Percentiles rank a stretch among this genome's conserved stretches.
Conservation (phyloP, 1,140 invertebrate species). For the Drosophila bifasciata region DNA sequence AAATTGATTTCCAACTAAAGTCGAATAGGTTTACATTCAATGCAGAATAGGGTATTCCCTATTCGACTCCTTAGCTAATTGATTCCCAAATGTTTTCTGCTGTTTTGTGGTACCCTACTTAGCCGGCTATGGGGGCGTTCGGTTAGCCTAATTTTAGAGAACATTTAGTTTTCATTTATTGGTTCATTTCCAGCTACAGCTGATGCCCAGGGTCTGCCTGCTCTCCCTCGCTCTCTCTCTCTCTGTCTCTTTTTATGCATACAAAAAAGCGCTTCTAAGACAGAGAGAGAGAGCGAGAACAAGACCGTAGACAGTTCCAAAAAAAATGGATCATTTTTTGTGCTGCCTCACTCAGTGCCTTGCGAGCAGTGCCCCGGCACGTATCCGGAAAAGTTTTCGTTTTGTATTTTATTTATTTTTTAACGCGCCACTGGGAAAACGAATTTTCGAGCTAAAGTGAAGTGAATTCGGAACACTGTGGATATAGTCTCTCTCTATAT, state of each 20-base stretch:
- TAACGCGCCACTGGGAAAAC: slow-evolving; percentile 18
- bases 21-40: too few species aligned
- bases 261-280: slow-evolving; percentile 37
- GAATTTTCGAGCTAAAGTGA: neutral
- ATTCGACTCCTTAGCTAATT: slow-evolving; percentile 1
- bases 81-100: slow-evolving; percentile 5
- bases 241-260: slow-evolving; percentile 7
- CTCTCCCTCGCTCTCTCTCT: slow-evolving; percentile 32
- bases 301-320: too few species aligned
- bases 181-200: slow-evolving; percentile 65
- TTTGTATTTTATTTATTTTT: slow-evolving; percentile 27
- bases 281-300: neutral
- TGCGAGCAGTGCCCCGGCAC: slow-evolving; percentile 40
- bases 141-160: slow-evolving; percentile 39
- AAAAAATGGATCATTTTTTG: slow-evolving; percentile 44
- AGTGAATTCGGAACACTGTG: slow-evolving; percentile 11
- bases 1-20: neutral
- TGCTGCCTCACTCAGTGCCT: slow-evolving; percentile 48
- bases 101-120: slow-evolving; percentile 45
- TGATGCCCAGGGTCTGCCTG: slow-evolving; percentile 33
- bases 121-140: slow-evolving; percentile 31
- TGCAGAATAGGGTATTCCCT: neutral
- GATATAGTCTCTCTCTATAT: neutral
- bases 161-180: slow-evolving; percentile 59
- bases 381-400: slow-evolving; percentile 22